Evolutionary conservation across 2,888 invertebrate genomes (phyloP).

Genomic region (Sesia apiformis): DNA sequence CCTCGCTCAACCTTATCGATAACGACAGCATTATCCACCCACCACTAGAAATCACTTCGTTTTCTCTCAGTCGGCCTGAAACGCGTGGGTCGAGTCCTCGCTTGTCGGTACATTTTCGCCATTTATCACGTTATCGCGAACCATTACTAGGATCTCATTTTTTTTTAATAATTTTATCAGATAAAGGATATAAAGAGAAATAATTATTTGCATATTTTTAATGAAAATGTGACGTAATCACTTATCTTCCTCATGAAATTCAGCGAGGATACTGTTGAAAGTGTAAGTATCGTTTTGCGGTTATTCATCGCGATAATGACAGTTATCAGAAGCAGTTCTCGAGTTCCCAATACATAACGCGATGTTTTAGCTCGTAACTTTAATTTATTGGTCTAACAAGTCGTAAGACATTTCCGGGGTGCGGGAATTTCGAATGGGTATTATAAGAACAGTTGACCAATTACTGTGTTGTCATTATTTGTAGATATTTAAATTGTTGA

Average conservation of each 20-base stretch:
- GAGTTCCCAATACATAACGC: no score
- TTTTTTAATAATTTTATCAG: neutral
- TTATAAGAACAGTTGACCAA: no score
- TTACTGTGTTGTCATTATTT: no score
- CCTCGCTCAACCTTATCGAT: neutral
- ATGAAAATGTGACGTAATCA: constrained; percentile 14
- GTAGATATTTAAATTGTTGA: no score
- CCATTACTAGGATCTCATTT: neutral
- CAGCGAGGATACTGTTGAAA: constrained; percentile 8
- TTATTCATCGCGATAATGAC: no score
- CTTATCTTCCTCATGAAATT: constrained; percentile 8
- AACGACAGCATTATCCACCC: constrained; percentile 1
- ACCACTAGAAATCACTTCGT: constrained; percentile 11
- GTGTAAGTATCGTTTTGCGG: constrained; percentile 12
- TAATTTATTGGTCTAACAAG: no score
- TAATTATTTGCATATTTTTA: neutral
- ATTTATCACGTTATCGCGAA: neutral
- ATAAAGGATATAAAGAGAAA: neutral
- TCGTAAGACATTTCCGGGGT: no score
- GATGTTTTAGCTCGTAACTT: no score
- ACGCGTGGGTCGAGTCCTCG: constrained; percentile 20
- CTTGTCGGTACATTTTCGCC: constrained; percentile 2
- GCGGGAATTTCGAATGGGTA: no score
- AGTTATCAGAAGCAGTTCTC: no score
- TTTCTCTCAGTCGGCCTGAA: neutral